Percentiles rank a stretch among this genome's conserved stretches.
Evolutionary conservation across 2,113 vertebrate species (phyloP).

Genomic region (Ciconia boyciana): DNA sequence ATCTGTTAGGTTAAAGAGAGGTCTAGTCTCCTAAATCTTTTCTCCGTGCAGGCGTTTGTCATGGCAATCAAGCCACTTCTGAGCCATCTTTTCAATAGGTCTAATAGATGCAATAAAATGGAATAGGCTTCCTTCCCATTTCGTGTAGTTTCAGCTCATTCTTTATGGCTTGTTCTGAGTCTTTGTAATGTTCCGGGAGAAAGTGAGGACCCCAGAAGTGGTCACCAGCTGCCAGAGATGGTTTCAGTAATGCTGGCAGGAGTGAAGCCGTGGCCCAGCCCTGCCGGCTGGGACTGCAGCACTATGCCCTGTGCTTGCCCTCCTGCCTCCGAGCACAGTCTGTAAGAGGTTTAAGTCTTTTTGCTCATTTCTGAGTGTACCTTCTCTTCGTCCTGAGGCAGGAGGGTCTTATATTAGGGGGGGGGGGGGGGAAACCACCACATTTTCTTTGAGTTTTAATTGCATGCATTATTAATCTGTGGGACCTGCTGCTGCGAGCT

Average conservation of each 20-base stretch:
- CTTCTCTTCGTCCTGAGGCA: neutral
- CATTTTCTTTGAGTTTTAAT: neutral
- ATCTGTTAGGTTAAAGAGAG: slow-evolving; percentile 21
- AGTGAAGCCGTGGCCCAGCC: neutral
- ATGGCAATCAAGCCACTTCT: neutral
- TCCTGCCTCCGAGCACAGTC: neutral
- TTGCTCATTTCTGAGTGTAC: neutral
- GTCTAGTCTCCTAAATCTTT: neutral
- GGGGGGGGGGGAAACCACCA: no score
- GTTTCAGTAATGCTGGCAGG: neutral
- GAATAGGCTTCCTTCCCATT: slow-evolving; percentile 16
- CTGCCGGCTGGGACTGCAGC: neutral
- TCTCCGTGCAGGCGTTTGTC: neutral
- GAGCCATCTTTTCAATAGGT: slow-evolving; percentile 24
- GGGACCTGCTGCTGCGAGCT: neutral
- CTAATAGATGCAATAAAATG: slow-evolving; percentile 26
- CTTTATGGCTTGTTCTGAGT: neutral
- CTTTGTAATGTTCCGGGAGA: neutral
- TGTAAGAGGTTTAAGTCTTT: neutral
- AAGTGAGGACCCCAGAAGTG: neutral
- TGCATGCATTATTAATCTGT: accelerated
- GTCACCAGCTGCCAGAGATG: neutral
- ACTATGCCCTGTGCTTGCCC: accelerated
- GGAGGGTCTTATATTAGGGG: no score
- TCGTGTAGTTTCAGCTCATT: neutral